Evolutionary conservation across 2,113 vertebrate species (phyloP), one percentile per base, ranked within the genome.

Genomic region (Erythrolamprus reginae): DNA sequence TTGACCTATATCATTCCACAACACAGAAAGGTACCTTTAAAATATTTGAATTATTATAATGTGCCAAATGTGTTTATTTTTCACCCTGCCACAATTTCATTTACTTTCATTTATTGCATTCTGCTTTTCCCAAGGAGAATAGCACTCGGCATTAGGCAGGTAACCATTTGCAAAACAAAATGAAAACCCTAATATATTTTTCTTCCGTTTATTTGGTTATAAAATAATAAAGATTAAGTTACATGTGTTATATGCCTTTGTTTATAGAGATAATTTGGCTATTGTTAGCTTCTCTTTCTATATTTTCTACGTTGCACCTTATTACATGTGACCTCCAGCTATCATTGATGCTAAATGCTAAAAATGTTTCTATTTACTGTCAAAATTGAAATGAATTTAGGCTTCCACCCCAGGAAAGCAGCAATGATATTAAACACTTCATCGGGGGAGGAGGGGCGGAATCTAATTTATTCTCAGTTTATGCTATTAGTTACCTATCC

Each of bases 61-160:
- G 42, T 0, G 0, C 45, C 56, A 50, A 33, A 38, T 55, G 33
- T 3, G 87, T 87, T 9, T 53, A 4, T 82, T 88, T 94, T 92
- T 92, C n/a, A 88, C 65, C 89, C 70, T 56, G 87, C 24, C 28
- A 33, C 51, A 47, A 91, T 92, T 95, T 94, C n/a, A 91, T 85
- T 94, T 93, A 28, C 15, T 92, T 88, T 91, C 88, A 91, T 94
- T 93, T 90, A 55, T 1, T 93, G 24, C 92, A 84, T 92, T 95
- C 88, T 42, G 85, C 91, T 53, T n/a, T 33, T 51, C 52, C 52
- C 90, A 5, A 91, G 53, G 70, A 10, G 65, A 82, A 24, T 48
- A 24, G 19, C 93, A 83, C 33, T 50, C 93, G 5, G 1, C 88
- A 94, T 92, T 51, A 89, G 15, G 26, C 92, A 91, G 15, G 70